Evolutionary conservation across 1,140 invertebrate species (phyloP), one percentile per base, ranked within the genome.

Genomic region (Leucophenga varia): DNA sequence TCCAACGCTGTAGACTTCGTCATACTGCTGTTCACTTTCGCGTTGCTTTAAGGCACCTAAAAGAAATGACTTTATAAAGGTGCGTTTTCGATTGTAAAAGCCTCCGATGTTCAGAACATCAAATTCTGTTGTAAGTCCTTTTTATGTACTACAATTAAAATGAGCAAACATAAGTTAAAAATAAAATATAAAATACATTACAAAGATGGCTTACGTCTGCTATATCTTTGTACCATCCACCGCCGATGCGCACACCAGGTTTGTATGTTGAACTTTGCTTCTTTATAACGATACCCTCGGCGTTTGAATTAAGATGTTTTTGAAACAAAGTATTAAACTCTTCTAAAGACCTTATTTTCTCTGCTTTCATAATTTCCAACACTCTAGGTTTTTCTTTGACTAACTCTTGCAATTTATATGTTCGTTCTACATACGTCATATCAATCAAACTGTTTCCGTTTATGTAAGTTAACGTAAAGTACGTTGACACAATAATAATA

Each of bases 221-320:
- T 79, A 95, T 95, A 36, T 94, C 82, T 79, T 96, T 95, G 49
- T 85, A 87, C 86, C 92, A 96, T 46, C 89, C 89, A 37, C 84
- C 87, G 39, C 83, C 83, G 55, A 85, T 82, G n/a, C 93, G 80
- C 14, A 83, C 81, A 57, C 90, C 91, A 1, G 91, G 88, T 65
- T 86, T 85, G 67, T 98, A 97, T 28, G 84, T 78, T 1, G 87
- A 89, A 5, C 85, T 78, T 14, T 83, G 80, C 52, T 88, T 84
- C 76, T 97, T 98, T 2, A 97, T 65, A 25, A 97, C 87, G 49
- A 98, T 86, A 3, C 95, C 95, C 79, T 98, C 94, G 51, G 94
- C 89, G 47, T 88, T 77, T 10, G 83, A 80, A 59, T 94, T 87
- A 46, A 96, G 87, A 2, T 90, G 87, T 51, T 83, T 68, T 71